Evolutionary conservation across 2,797 vertebrate genomes (phyloP).

Genomic region (Hirundo rustica): DNA sequence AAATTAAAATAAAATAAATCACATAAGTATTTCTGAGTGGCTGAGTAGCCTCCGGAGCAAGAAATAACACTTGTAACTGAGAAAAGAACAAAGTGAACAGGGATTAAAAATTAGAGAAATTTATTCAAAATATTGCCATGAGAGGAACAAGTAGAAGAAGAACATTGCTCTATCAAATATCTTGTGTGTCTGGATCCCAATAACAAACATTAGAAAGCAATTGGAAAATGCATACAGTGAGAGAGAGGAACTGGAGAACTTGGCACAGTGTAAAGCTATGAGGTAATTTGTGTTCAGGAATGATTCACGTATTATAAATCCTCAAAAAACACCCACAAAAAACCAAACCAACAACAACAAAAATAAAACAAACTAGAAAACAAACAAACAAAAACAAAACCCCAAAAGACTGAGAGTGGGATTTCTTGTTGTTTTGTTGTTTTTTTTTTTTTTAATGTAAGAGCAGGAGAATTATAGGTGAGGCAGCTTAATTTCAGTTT

Average conservation of each 20-base stretch:
- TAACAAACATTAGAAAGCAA: background rate
- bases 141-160: background rate
- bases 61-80: slow-evolving; percentile 61
- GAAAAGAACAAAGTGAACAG: slow-evolving; percentile 8
- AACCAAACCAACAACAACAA: too few species aligned
- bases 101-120: background rate
- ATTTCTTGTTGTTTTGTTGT: too few species aligned
- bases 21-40: slow-evolving; percentile 52
- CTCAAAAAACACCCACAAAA: background rate
- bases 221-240: background rate
- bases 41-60: slow-evolving; percentile 53
- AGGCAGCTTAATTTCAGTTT: background rate
- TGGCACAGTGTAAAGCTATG: background rate
- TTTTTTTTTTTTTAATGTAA: background rate
- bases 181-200: background rate
- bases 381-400: rapidly evolving
- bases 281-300: background rate
- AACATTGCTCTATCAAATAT: background rate
- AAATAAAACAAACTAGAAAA: background rate
- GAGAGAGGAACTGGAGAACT: background rate
- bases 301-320: background rate
- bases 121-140: background rate
- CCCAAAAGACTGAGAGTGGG: background rate
- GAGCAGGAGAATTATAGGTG: background rate
- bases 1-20: background rate